Percentiles rank a stretch among this genome's conserved stretches.
phyloP scores from a whole-genome alignment of 2,113 vertebrate genomes.

The Oophaga pumilio region DNA sequence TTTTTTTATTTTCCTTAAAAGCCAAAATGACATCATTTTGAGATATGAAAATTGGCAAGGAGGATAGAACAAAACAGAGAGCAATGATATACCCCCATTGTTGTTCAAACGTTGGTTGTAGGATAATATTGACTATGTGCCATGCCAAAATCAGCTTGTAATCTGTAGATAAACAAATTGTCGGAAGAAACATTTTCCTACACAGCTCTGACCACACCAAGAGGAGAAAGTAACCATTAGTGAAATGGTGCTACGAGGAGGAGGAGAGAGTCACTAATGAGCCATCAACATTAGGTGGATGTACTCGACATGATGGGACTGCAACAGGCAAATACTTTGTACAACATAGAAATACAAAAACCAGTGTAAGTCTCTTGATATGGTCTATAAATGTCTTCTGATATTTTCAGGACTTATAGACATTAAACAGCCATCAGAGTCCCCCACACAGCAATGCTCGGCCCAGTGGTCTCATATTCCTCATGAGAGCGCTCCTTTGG shows the following conservation, averaged over 20 bases:
- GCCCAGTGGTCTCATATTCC: too few relatives aligned
- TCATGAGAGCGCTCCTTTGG: too few relatives aligned
- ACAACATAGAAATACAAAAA: background rate
- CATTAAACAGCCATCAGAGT: too few relatives aligned
- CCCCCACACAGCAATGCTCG: too few relatives aligned
- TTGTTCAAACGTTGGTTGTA: conserved; percentile 34
- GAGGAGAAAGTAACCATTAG: background rate
- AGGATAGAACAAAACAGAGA: background rate
- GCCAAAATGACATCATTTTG: conserved; percentile 26
- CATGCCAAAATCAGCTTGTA: conserved; percentile 47
- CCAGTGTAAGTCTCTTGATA: too few relatives aligned
- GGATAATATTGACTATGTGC: background rate
- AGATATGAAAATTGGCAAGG: conserved; percentile 30
- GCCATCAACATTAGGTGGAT: background rate
- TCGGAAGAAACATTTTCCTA: conserved; percentile 50
- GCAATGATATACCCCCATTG: conserved; percentile 22
- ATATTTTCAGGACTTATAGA: too few relatives aligned
- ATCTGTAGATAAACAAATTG: conserved; percentile 38
- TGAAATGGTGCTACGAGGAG: background rate
- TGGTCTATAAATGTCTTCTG: too few relatives aligned
- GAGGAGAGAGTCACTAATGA: background rate
- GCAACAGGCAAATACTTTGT: background rate
- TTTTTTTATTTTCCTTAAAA: background rate
- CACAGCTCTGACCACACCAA: conserved; percentile 32
- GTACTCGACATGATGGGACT: background rate